phyloP scores from a whole-genome alignment of 1,140 invertebrate species.

The Drosophila albomicans region DNA sequence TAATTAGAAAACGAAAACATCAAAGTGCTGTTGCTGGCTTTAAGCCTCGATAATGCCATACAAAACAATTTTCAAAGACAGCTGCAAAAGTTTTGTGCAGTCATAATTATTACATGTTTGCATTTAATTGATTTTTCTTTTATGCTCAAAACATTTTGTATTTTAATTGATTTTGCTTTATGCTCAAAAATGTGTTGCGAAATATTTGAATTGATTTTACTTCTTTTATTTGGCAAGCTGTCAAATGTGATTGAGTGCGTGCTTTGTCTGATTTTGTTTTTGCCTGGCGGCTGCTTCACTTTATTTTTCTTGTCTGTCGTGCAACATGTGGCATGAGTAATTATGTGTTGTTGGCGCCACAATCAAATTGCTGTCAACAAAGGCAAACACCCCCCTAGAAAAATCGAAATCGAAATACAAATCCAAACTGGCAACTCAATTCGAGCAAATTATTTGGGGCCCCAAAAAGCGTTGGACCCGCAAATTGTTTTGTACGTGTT shows the following conservation, averaged over 20 bases:
- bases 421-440: slow-evolving; percentile 9
- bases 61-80: slow-evolving; percentile 3
- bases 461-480: slow-evolving; percentile 15
- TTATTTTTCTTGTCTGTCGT: slow-evolving; percentile 15
- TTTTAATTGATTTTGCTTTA: neutral
- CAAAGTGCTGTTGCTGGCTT: slow-evolving; percentile 58
- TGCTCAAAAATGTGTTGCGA: neutral
- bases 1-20: slow-evolving; percentile 77
- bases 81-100: neutral
- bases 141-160: too few relatives aligned
- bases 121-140: neutral
- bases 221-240: neutral
- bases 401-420: slow-evolving; percentile 2
- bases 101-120: neutral
- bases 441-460: slow-evolving; percentile 48
- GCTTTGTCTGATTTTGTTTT: slow-evolving; percentile 26
- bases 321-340: slow-evolving; percentile 65
- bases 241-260: slow-evolving; percentile 25
- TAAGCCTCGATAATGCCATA: slow-evolving; percentile 31
- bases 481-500: slow-evolving; percentile 74
- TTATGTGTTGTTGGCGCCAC: slow-evolving; percentile 49
- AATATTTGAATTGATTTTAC: neutral
- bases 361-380: slow-evolving; percentile 48
- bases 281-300: neutral
- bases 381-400: slow-evolving; percentile 5